Conservation (phyloP, 2,797 vertebrate genomes). For the Tenualosa ilisha region DNA sequence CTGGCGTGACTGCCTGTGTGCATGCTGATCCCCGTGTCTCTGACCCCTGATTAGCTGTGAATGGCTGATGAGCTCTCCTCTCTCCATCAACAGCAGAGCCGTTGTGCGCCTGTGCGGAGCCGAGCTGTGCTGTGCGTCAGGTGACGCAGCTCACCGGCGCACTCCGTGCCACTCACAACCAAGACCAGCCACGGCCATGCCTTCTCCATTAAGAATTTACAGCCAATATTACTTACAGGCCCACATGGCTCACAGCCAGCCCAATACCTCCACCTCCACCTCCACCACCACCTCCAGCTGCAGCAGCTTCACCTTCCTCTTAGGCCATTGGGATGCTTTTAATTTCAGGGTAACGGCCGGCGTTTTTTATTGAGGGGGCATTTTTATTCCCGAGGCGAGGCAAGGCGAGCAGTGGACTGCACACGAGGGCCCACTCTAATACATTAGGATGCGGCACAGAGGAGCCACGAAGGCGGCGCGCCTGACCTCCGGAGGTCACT, state of each 20-base stretch:
- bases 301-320: slow-evolving; percentile 36
- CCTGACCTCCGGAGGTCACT: slow-evolving; percentile 44
- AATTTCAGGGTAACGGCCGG: slow-evolving; percentile 35
- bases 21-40: slow-evolving; percentile 57
- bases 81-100: slow-evolving; percentile 56
- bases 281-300: background rate
- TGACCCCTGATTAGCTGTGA: slow-evolving; percentile 63
- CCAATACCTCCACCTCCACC: background rate
- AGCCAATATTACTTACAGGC: slow-evolving; percentile 58
- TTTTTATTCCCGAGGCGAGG: background rate
- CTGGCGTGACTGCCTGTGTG: background rate
- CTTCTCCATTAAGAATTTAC: slow-evolving; percentile 71
- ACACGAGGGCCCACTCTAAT: background rate
- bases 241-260: slow-evolving; percentile 58
- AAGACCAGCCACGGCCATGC: slow-evolving; percentile 61
- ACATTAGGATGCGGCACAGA: slow-evolving; percentile 25
- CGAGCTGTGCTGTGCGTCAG: background rate
- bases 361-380: background rate
- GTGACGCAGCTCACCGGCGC: background rate
- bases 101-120: slow-evolving; percentile 33
- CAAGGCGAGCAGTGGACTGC: background rate
- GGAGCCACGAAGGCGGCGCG: slow-evolving; percentile 37
- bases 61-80: slow-evolving; percentile 60
- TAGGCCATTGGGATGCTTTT: slow-evolving; percentile 44
- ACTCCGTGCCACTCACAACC: slow-evolving; percentile 36